A percentile compares a stretch with the other conserved stretches of the same genome.
These are phyloP conservation scores for Lasiurus borealis DNA, from an alignment of 2,113 vertebrate genomes.

Conservation along the genomic window DNA sequence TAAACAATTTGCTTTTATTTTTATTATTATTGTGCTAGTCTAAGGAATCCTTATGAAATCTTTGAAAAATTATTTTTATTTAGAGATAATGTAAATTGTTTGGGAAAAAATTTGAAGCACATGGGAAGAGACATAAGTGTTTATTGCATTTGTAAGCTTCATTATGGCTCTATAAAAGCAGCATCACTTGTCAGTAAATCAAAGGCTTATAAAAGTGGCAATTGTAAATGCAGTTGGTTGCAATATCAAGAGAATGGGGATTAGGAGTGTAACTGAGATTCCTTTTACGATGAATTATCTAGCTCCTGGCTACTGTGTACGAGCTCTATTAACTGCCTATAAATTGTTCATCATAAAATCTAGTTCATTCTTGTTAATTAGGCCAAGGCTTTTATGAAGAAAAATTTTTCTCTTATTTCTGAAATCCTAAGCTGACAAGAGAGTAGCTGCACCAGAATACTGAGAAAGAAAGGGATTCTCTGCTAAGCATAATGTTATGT, in stretches of 20 bases:
- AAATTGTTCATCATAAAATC: slow-evolving; percentile 89
- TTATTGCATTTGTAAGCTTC: slow-evolving; percentile 79
- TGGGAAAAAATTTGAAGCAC: slow-evolving; percentile 64
- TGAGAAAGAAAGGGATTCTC: slow-evolving; percentile 51
- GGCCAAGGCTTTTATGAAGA: slow-evolving; percentile 85
- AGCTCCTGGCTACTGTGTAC: slow-evolving; percentile 87
- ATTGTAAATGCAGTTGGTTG: slow-evolving; percentile 83
- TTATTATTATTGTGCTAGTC: slow-evolving; percentile 59
- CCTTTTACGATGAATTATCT: slow-evolving; percentile 88
- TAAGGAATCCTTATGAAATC: slow-evolving; percentile 69
- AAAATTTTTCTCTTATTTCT: slow-evolving; percentile 76
- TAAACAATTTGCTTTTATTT: slow-evolving; percentile 46
- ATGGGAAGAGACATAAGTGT: slow-evolving; percentile 77
- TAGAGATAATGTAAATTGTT: slow-evolving; percentile 51
- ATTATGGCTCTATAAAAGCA: slow-evolving; percentile 76
- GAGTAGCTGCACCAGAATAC: slow-evolving; percentile 71
- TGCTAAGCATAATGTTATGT: slow-evolving; percentile 66
- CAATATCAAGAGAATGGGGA: slow-evolving; percentile 82
- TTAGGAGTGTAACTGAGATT: slow-evolving; percentile 85
- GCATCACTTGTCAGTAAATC: slow-evolving; percentile 81
- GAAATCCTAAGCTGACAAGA: slow-evolving; percentile 77
- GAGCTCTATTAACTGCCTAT: slow-evolving; percentile 88
- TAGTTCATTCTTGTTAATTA: slow-evolving; percentile 89
- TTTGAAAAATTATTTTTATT: slow-evolving; percentile 58
- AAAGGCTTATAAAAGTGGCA: slow-evolving; percentile 84